Evolutionary conservation across 1,140 invertebrate genomes (phyloP).

Genomic region (Ceratitis capitata): DNA sequence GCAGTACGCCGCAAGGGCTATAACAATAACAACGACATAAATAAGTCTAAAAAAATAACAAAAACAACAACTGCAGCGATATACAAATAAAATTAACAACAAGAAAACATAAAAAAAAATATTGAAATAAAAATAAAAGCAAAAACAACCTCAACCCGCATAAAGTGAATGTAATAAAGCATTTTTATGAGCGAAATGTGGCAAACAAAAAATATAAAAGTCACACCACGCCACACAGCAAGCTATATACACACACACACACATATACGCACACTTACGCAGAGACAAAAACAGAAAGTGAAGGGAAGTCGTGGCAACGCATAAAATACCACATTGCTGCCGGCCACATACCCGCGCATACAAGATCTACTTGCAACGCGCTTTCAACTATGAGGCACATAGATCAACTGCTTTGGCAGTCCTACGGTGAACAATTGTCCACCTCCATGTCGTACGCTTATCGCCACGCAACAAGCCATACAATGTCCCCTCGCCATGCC

Average conservation of each 20-base stretch:
- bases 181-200: constrained; percentile 21
- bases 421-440: background rate
- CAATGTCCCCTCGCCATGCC: background rate
- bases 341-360: background rate
- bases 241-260: background rate
- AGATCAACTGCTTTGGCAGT: background rate
- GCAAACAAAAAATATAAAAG: background rate
- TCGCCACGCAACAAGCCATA: background rate
- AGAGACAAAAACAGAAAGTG: too few relatives aligned
- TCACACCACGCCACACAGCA: too few relatives aligned
- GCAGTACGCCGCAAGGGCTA: background rate
- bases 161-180: constrained; percentile 5
- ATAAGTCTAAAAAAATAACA: background rate
- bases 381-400: background rate
- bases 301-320: background rate
- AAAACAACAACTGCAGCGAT: too few relatives aligned
- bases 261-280: too few relatives aligned
- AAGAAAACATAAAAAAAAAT: background rate
- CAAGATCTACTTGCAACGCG: background rate
- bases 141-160: background rate
- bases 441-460: background rate
- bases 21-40: background rate
- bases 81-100: background rate
- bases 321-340: constrained; percentile 15
- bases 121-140: background rate